phyloP scores from a whole-genome alignment of 2,888 invertebrate species.

The Aporophyla lueneburgensis region DNA sequence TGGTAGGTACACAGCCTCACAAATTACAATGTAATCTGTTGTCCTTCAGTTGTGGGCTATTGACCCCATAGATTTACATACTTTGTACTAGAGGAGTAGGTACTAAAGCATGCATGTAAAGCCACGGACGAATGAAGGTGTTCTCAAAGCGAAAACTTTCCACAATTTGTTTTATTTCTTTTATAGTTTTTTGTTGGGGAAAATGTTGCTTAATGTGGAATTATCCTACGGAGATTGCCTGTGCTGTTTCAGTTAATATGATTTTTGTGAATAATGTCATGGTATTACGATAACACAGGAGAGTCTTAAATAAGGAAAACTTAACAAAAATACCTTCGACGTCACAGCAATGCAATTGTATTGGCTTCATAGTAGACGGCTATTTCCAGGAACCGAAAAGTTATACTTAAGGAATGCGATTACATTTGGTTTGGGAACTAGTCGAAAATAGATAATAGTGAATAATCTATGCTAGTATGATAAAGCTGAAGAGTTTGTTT shows the following conservation, averaged over 20 bases:
- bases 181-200: not conserved
- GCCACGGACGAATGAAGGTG: not conserved
- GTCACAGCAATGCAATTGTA: not conserved
- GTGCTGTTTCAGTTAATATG: not conserved
- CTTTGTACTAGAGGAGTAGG: not conserved
- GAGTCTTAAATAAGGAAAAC: slow-evolving; percentile 2
- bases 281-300: not conserved
- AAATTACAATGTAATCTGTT: not conserved
- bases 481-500: no score
- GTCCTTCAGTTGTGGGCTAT: not conserved
- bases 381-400: not conserved
- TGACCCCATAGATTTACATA: not conserved
- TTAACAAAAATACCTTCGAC: not conserved
- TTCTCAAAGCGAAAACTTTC: not conserved
- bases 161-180: not conserved
- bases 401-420: not conserved
- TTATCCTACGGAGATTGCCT: not conserved
- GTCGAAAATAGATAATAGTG: not conserved
- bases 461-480: no score
- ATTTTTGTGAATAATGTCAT: not conserved
- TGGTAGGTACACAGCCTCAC: not conserved
- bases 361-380: not conserved
- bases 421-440: not conserved
- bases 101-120: not conserved
- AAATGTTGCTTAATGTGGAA: not conserved